phyloP scores from a whole-genome alignment of 2,113 vertebrate genomes.

The Saguinus midas region DNA sequence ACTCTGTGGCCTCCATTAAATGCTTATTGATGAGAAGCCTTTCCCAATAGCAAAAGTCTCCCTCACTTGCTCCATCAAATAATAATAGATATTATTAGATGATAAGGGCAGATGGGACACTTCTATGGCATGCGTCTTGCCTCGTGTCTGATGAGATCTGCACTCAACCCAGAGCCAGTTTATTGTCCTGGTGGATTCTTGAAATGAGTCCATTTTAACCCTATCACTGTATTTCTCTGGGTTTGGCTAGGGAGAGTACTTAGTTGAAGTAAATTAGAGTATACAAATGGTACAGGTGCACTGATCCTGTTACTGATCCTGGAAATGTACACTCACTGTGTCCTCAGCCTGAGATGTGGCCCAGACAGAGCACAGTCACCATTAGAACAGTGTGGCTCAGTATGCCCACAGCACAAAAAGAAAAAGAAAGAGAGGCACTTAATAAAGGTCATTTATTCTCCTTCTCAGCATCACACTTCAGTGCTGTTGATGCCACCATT shows the following conservation, averaged over 20 bases:
- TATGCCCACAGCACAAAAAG: background rate
- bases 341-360: rapidly evolving
- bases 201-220: background rate
- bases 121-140: background rate
- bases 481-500: background rate
- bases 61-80: rapidly evolving
- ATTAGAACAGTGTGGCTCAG: background rate
- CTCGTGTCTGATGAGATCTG: background rate
- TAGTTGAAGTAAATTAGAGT: background rate
- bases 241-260: background rate
- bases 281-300: background rate
- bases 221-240: background rate
- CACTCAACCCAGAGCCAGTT: background rate
- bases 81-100: background rate
- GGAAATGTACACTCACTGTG: background rate
- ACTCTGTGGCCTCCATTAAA: background rate
- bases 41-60: background rate
- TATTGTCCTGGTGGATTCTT: background rate
- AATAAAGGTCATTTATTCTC: background rate
- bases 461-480: background rate
- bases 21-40: background rate
- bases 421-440: background rate
- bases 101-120: background rate
- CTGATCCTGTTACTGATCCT: background rate
- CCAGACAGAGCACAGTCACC: background rate